Conservation (phyloP, 2,113 vertebrate genomes). For the Aspiorhynchus laticeps region DNA sequence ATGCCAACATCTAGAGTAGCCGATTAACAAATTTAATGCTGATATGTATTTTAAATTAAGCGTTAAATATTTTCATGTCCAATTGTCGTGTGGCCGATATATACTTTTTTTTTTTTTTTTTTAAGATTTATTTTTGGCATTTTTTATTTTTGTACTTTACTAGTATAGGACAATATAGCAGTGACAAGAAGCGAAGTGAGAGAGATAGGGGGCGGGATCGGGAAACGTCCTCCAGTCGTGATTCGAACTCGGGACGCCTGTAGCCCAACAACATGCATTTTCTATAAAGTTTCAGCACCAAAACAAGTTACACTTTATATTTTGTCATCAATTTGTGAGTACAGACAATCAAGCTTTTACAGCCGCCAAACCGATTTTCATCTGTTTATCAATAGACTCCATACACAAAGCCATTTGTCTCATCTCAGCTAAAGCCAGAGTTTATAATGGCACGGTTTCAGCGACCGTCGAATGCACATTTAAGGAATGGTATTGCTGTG, state of each 20-base stretch:
- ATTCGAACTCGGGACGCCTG: too few relatives aligned
- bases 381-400: background rate
- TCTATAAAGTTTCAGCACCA: background rate
- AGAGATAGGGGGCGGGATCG: too few relatives aligned
- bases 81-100: too few relatives aligned
- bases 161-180: too few relatives aligned
- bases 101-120: too few relatives aligned
- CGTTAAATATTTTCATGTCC: too few relatives aligned
- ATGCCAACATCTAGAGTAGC: background rate
- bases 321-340: background rate
- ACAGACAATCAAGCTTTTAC: background rate
- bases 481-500: background rate
- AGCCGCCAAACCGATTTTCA: background rate
- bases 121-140: too few relatives aligned
- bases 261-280: background rate
- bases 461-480: background rate
- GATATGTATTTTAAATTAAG: too few relatives aligned
- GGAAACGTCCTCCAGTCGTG: too few relatives aligned
- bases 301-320: background rate
- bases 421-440: background rate
- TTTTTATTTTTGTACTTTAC: too few relatives aligned
- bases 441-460: slow-evolving; percentile 1
- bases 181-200: too few relatives aligned
- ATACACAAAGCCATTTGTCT: background rate
- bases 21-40: too few relatives aligned